Conservation (phyloP, 1,140 invertebrate species). For the Ganaspis sp. region DNA sequence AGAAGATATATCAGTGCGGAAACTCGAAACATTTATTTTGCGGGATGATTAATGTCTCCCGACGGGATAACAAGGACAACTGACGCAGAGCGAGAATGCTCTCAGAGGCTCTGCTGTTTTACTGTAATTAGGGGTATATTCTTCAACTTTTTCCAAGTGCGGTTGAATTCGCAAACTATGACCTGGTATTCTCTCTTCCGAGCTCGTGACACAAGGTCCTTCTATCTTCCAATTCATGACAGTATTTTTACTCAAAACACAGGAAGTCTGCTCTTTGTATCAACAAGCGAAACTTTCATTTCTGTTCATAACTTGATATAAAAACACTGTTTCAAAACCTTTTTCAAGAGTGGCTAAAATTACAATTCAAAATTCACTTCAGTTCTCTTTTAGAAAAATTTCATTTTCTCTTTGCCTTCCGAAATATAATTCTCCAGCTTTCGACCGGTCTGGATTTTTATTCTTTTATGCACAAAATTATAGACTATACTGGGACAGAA, state of each 20-base stretch:
- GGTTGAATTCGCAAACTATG: constrained; percentile 3
- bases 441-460: background rate
- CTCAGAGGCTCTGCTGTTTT: constrained; percentile 68
- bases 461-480: background rate
- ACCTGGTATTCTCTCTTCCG: constrained; percentile 3
- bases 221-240: constrained; percentile 5
- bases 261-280: background rate
- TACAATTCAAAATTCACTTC: background rate
- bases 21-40: constrained; percentile 70
- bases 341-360: background rate
- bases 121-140: constrained; percentile 71
- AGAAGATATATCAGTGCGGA: constrained; percentile 59
- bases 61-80: constrained; percentile 56
- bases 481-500: background rate
- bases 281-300: background rate
- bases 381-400: background rate
- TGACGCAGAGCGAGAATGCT: constrained; percentile 64
- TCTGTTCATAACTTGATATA: background rate
- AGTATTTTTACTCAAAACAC: background rate
- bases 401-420: background rate
- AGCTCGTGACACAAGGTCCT: background rate
- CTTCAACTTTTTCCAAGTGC: constrained; percentile 63
- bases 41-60: constrained; percentile 69
- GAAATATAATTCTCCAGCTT: background rate
- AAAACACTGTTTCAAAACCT: background rate